A percentile compares a stretch with the other conserved stretches of the same genome.
Evolutionary conservation across 2,113 vertebrate species (phyloP).

Genomic region (Galemys pyrenaicus): DNA sequence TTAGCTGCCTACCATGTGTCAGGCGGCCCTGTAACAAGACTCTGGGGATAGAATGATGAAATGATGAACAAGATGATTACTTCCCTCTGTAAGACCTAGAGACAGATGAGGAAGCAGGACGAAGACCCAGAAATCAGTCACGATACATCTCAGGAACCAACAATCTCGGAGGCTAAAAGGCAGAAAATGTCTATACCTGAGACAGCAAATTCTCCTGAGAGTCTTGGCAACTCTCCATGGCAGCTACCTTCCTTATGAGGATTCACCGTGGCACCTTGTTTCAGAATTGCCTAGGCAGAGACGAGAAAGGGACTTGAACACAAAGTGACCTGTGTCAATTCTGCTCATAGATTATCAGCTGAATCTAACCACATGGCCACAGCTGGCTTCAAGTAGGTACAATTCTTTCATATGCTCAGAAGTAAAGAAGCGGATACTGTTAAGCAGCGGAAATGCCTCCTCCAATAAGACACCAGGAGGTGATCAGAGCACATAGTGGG

Average conservation of each 20-base stretch:
- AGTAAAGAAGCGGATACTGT: background rate
- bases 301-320: background rate
- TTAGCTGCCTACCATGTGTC: constrained; percentile 47
- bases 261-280: background rate
- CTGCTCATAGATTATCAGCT: background rate
- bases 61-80: constrained; percentile 28
- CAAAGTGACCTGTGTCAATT: background rate
- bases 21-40: constrained; percentile 61
- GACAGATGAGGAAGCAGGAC: background rate
- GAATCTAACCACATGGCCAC: background rate
- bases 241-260: background rate
- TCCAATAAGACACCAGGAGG: background rate
- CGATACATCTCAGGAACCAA: background rate
- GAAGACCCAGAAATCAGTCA: background rate
- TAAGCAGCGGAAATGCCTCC: too few relatives aligned
- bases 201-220: too few relatives aligned
- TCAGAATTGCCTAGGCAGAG: background rate
- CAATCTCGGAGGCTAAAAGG: background rate
- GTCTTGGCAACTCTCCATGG: background rate
- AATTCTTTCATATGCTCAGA: background rate
- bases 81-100: background rate
- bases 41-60: constrained; percentile 53
- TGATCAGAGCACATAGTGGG: too few relatives aligned
- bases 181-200: background rate
- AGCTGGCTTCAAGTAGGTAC: background rate